phyloP scores from a whole-genome alignment of 2,113 vertebrate species.

The Eudyptes chrysolophus region DNA sequence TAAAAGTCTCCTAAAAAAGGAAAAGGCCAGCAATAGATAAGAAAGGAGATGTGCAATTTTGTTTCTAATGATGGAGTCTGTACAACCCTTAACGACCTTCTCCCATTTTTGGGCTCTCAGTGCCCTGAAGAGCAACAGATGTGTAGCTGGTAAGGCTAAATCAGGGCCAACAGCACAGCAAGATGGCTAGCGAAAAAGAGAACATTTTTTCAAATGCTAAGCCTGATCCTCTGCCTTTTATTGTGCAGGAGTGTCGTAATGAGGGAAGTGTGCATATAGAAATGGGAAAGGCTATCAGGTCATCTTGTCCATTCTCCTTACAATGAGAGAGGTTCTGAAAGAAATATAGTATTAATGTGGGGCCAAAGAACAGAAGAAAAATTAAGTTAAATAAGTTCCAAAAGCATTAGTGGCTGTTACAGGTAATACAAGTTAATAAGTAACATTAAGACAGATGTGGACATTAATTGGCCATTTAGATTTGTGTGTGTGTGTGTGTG shows the following conservation, averaged over 20 bases:
- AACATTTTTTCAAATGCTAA: slow-evolving; percentile 7
- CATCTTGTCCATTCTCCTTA: slow-evolving; percentile 15
- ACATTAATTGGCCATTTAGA: slow-evolving; percentile 49
- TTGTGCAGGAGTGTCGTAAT: slow-evolving; percentile 42
- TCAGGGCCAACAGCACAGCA: slow-evolving; percentile 22
- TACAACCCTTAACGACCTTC: not conserved
- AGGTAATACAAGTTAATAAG: slow-evolving; percentile 39
- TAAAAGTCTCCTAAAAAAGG: not conserved
- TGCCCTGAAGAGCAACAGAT: slow-evolving; percentile 14
- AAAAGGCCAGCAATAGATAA: not conserved
- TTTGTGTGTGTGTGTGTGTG: not conserved
- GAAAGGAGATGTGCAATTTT: slow-evolving; percentile 7
- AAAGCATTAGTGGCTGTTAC: not conserved
- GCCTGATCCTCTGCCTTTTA: slow-evolving; percentile 34
- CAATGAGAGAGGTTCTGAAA: slow-evolving; percentile 14
- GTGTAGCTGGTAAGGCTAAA: not conserved
- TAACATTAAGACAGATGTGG: slow-evolving; percentile 23
- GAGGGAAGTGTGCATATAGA: slow-evolving; percentile 50
- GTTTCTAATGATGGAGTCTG: slow-evolving; percentile 45
- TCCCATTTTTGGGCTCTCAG: not conserved
- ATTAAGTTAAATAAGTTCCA: slow-evolving; percentile 26
- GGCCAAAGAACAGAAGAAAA: slow-evolving; percentile 32
- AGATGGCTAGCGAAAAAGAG: not conserved
- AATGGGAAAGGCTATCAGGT: slow-evolving; percentile 44
- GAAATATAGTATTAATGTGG: not conserved